Conservation (phyloP, 2,888 invertebrate species). For the Stramonita haemastoma region DNA sequence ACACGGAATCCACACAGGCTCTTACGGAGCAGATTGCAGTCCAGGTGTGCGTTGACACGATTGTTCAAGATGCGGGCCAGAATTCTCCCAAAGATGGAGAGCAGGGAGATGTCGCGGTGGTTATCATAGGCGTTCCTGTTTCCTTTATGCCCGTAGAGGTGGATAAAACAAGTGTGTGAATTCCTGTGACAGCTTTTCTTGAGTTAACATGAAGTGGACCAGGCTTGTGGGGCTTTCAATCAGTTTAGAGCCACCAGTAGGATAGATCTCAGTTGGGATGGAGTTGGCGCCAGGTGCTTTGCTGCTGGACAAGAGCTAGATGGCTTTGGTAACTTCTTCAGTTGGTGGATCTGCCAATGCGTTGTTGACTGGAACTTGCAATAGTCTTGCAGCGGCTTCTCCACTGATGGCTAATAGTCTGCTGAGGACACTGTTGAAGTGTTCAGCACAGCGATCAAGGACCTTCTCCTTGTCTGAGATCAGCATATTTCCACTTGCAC, state of each 20-base stretch:
- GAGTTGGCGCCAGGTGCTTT: too few species aligned
- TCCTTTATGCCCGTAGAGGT: constrained; percentile 23
- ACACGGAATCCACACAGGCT: constrained; percentile 37
- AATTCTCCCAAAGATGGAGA: constrained; percentile 42
- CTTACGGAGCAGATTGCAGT: constrained; percentile 31
- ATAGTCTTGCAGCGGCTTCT: too few species aligned
- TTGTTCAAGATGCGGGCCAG: constrained; percentile 48
- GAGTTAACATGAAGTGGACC: constrained; percentile 17
- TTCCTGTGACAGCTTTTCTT: constrained; percentile 40
- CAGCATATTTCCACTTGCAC: too few species aligned
- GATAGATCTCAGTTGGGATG: neutral
- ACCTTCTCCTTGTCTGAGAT: too few species aligned
- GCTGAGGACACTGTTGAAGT: too few species aligned
- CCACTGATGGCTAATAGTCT: too few species aligned
- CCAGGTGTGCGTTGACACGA: constrained; percentile 17
- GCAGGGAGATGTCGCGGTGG: constrained; percentile 43
- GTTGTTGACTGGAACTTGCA: too few species aligned
- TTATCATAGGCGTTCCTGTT: constrained; percentile 44
- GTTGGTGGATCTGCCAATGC: too few species aligned
- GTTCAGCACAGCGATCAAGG: too few species aligned
- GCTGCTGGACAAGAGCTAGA: too few species aligned
- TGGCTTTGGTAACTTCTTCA: too few species aligned
- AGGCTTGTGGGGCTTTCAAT: constrained; percentile 21
- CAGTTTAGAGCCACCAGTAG: neutral
- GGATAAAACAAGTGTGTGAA: constrained; percentile 41